Evolutionary conservation across 2,888 invertebrate species (phyloP).

Genomic region (Chrysotoxum bicinctum): DNA sequence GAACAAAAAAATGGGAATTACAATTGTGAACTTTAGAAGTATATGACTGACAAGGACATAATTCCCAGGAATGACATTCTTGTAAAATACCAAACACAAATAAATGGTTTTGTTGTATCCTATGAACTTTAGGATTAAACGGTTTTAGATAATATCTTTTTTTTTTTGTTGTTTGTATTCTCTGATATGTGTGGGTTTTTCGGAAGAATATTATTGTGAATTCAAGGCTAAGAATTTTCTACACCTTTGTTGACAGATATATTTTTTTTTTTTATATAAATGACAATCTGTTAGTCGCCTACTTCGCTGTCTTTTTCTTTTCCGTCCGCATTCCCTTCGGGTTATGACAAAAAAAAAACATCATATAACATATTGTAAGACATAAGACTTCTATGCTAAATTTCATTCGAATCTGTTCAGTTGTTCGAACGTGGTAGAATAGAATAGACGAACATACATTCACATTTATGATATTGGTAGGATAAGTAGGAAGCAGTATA

Average conservation of each 20-base stretch:
- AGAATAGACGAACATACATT: too few species aligned
- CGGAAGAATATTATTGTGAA: not conserved
- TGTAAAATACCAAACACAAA: not conserved
- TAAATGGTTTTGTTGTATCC: not conserved
- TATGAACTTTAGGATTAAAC: not conserved
- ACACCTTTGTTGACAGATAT: not conserved
- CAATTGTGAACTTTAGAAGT: not conserved
- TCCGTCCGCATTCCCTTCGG: too few species aligned
- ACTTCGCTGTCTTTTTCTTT: too few species aligned
- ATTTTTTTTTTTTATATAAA: too few species aligned
- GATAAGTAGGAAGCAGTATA: too few species aligned
- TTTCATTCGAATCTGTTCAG: too few species aligned
- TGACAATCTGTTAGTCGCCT: too few species aligned
- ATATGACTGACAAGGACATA: not conserved
- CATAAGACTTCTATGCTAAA: too few species aligned
- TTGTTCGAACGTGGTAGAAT: too few species aligned
- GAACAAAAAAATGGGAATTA: not conserved
- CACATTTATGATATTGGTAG: too few species aligned
- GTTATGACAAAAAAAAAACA: too few species aligned
- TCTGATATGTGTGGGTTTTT: not conserved
- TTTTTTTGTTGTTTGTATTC: not conserved
- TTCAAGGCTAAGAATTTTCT: not conserved
- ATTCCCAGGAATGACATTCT: not conserved
- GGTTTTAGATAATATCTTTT: not conserved
- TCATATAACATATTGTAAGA: too few species aligned